Evolutionary conservation across 2,113 vertebrate species (phyloP).

Genomic region (Peromyscus polionotus): DNA sequence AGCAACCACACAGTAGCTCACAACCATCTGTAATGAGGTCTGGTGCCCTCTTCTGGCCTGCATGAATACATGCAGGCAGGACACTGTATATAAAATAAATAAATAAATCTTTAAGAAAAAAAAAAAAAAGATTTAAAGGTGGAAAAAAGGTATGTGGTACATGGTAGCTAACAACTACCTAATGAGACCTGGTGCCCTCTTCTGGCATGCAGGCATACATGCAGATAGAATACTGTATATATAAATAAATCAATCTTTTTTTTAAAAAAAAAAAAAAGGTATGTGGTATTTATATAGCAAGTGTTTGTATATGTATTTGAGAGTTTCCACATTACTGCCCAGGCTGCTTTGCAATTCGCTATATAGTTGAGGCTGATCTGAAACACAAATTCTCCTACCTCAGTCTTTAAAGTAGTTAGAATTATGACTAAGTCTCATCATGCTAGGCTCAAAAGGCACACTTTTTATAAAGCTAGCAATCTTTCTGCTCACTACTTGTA

Average conservation of each 20-base stretch:
- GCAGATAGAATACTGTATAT: too few species aligned
- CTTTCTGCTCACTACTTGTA: not conserved
- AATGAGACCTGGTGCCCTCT: too few species aligned
- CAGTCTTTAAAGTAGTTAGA: not conserved
- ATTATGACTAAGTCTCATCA: not conserved
- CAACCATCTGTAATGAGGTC: too few species aligned
- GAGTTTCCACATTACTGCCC: not conserved
- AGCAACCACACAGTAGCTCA: too few species aligned
- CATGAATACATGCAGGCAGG: too few species aligned
- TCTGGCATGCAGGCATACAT: too few species aligned
- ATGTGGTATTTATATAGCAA: not conserved
- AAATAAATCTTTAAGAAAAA: too few species aligned
- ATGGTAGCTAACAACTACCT: too few species aligned
- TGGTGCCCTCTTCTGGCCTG: too few species aligned
- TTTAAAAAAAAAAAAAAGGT: not conserved
- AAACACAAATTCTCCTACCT: not conserved
- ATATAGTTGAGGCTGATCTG: not conserved
- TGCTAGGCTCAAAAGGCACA: not conserved
- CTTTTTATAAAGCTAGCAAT: conserved; percentile 20
- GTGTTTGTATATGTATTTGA: not conserved
- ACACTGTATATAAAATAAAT: too few species aligned
- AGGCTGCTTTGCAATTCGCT: not conserved
- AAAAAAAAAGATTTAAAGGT: too few species aligned
- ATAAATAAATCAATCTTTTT: too few species aligned
- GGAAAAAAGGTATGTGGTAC: not conserved